Conservation (phyloP, 2,888 invertebrate species). For the Sesia apiformis region DNA sequence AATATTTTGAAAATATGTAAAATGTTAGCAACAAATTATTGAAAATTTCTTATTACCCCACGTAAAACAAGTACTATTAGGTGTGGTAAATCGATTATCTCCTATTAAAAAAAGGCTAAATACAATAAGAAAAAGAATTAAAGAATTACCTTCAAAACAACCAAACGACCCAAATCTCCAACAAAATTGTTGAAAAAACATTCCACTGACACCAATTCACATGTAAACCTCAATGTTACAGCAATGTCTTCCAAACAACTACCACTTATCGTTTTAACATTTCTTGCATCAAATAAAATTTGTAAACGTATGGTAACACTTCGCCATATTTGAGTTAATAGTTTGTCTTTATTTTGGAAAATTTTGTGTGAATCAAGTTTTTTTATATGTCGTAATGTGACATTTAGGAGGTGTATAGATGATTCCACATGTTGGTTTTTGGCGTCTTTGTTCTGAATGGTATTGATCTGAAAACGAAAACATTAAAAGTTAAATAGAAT, state of each 20-base stretch:
- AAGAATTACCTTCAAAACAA: constrained; percentile 41
- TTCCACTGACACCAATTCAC: constrained; percentile 47
- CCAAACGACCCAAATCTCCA: constrained; percentile 35
- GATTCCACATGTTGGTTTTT: constrained; percentile 45
- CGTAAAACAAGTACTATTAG: too few species aligned
- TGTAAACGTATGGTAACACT: constrained; percentile 33
- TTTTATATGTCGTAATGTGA: constrained; percentile 44
- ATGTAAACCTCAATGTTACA: constrained; percentile 40
- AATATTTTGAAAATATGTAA: too few species aligned
- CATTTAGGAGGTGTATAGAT: constrained; percentile 45
- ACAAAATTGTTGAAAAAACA: constrained; percentile 36
- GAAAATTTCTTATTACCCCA: too few species aligned
- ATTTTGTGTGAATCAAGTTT: constrained; percentile 47
- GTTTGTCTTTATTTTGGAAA: constrained; percentile 43
- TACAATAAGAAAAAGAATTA: neutral
- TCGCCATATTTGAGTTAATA: constrained; percentile 46
- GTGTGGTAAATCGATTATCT: too few species aligned
- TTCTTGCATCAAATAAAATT: constrained; percentile 19
- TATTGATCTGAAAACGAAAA: constrained; percentile 37
- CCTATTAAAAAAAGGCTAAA: too few species aligned
- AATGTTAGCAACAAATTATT: too few species aligned
- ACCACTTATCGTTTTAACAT: constrained; percentile 13
- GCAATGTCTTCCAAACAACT: constrained; percentile 38
- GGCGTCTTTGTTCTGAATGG: constrained; percentile 31
- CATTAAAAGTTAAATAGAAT: too few species aligned